Conservation (phyloP, 1,140 invertebrate species). For the Pygmarrhopalites habei region DNA sequence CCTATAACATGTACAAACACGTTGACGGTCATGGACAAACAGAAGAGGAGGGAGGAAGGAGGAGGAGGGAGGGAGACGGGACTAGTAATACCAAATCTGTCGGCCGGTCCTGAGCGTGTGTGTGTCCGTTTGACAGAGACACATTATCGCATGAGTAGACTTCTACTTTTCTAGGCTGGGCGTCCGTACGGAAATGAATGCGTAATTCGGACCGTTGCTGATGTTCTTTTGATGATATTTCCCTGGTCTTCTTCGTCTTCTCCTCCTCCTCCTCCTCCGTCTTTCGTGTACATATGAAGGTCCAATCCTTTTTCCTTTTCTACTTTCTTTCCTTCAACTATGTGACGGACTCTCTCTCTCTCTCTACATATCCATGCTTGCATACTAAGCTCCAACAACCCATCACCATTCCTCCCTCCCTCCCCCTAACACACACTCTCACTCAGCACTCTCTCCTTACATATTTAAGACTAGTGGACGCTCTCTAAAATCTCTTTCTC, state of each 20-base stretch:
- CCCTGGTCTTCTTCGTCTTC: constrained; percentile 10
- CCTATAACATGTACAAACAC: no score
- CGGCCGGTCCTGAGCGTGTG: constrained; percentile 9
- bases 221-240: constrained; percentile 28
- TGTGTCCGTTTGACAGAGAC: constrained; percentile 34
- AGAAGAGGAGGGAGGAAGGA: constrained; percentile 1
- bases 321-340: constrained; percentile 15
- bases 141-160: constrained; percentile 35
- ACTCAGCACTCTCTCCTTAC: neutral
- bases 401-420: no score
- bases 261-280: no score
- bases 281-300: no score
- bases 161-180: constrained; percentile 12
- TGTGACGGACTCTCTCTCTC: constrained; percentile 8
- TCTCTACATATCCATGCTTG: neutral
- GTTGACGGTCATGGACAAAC: no score
- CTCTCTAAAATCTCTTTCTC: neutral
- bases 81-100: neutral
- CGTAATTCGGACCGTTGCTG: constrained; percentile 30
- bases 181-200: constrained; percentile 33
- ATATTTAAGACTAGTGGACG: neutral
- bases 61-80: neutral
- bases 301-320: constrained; percentile 17
- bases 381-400: neutral
- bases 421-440: no score